Conservation (phyloP, 2,888 invertebrate genomes). For the Lycophotia porphyrea region DNA sequence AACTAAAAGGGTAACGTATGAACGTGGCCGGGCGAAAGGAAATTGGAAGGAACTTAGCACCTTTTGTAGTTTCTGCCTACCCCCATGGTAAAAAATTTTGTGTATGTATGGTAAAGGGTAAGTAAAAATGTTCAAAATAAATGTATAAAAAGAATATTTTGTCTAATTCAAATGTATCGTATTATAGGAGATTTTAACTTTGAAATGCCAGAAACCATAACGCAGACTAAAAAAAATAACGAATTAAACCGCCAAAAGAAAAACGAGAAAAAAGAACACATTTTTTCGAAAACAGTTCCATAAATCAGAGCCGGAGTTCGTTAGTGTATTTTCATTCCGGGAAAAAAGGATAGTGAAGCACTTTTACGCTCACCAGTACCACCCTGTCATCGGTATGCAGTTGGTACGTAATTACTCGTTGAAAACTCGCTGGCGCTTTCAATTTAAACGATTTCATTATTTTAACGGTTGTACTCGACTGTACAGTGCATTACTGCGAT, state of each 20-base stretch:
- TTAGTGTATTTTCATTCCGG: constrained; percentile 60
- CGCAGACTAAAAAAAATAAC: neutral
- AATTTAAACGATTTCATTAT: constrained; percentile 72
- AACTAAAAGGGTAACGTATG: neutral
- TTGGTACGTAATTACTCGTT: constrained; percentile 66
- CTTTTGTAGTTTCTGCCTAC: neutral
- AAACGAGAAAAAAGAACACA: constrained; percentile 24
- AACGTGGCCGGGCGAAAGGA: neutral
- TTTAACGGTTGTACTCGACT: constrained; percentile 65
- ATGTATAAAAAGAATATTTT: neutral
- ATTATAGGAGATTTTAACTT: neutral
- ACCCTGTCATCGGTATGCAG: constrained; percentile 70
- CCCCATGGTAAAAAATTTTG: neutral
- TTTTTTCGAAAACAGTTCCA: constrained; percentile 43
- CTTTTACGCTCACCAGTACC: constrained; percentile 64
- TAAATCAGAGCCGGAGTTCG: constrained; percentile 56
- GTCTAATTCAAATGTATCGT: neutral
- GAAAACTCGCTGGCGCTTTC: constrained; percentile 68
- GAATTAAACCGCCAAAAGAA: constrained; percentile 18
- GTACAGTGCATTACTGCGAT: constrained; percentile 76
- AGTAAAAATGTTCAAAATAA: neutral
- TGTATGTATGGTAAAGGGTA: neutral
- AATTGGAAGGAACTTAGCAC: neutral
- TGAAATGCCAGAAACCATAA: neutral
- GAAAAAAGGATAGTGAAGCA: constrained; percentile 54